Conservation (phyloP, 2,797 vertebrate species). For the Arctocebus calabarensis region DNA sequence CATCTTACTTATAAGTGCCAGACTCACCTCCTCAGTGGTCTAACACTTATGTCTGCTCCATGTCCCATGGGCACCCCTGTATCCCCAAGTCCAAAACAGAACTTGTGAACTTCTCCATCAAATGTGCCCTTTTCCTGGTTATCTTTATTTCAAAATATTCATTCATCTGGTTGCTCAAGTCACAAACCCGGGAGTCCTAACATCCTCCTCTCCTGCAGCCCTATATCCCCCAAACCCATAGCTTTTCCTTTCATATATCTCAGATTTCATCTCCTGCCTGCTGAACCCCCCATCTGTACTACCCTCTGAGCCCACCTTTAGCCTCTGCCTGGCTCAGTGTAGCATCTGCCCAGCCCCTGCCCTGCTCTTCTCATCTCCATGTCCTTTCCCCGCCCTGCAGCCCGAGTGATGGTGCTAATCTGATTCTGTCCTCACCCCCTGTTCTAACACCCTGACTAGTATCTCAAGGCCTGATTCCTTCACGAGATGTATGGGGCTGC, state of each 20-base stretch:
- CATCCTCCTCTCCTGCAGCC: background rate
- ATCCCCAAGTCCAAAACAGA: background rate
- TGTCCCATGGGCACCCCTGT: fast-evolving
- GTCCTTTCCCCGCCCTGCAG: background rate
- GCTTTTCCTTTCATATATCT: background rate
- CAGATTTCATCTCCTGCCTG: background rate
- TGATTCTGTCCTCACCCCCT: background rate
- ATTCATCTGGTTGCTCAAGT: background rate
- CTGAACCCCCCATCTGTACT: background rate
- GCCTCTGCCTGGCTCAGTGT: too few species aligned
- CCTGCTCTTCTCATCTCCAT: background rate
- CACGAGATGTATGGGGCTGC: too few species aligned
- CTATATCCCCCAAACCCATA: background rate
- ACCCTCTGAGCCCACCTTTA: fast-evolving
- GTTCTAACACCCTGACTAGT: background rate
- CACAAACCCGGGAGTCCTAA: background rate
- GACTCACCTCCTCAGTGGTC: background rate
- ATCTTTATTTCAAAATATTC: background rate
- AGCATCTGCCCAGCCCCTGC: too few species aligned
- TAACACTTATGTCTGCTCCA: too few species aligned
- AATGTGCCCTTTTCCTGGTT: background rate
- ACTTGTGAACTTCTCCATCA: background rate
- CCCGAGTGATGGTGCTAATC: background rate
- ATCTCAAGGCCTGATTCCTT: background rate
- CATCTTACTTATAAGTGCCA: background rate